Evolutionary conservation across 2,888 invertebrate species (phyloP), one percentile per base, ranked within the genome.

Genomic region (Aleiodes testaceus): DNA sequence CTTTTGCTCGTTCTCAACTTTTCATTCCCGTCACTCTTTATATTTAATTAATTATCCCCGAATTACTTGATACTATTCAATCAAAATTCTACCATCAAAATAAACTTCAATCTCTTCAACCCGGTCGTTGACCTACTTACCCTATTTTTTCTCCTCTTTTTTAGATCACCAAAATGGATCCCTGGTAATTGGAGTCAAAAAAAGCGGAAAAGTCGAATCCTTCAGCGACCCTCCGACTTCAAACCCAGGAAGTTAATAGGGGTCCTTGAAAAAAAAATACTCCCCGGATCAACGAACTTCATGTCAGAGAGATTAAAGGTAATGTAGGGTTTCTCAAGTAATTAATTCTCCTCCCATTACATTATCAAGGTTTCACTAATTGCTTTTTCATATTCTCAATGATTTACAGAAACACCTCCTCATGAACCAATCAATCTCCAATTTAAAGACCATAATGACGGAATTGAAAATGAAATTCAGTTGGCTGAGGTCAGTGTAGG

Each of bases 401-500:
- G 3, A 9, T 6, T 9, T 18, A 18, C 11, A 9, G 36, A 36
- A 9, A 6, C 1, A 36, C 9, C 36, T 36, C 9, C 36, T 11
- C 36, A 26, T 26, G 4, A 0, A 26, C 4, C 9, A 36, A 36
- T 36, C 36, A 36, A 36, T 36, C 7, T 0, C 9, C 3, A 36
- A 36, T 36, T 36, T 36, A 36, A 18, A 18, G 14, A 44, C 11
- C n/a, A 26, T 44, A 18, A 47, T 14, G n/a, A 18, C 11, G 9
- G 36, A 36, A 36, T 36, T 36, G 0, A 16, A 9, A 9, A 36
- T 22, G 22, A 49, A 70, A 66, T 65, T 26, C 50, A 30, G 71
- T 66, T 66, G 52, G 45, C 44, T 71, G 7, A 71, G 71, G 71
- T 71, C 71, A 71, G 71, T 70, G 64, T 52, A 72, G 72, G 72